Evolutionary conservation across 1,140 invertebrate genomes (phyloP).

Genomic region (Euglossa dilemma): DNA sequence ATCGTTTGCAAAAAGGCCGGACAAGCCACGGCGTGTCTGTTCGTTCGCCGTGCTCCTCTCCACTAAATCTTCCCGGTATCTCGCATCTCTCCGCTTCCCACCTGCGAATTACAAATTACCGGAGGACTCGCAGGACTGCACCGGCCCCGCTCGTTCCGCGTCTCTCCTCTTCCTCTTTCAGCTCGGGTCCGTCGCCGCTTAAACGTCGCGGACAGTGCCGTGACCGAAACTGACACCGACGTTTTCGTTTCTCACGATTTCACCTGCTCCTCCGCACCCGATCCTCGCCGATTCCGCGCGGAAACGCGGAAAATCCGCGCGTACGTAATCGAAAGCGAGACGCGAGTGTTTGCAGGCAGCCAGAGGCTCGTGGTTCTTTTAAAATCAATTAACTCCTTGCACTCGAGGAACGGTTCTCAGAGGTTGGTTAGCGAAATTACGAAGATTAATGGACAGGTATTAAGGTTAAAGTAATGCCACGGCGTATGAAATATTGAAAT

Average conservation of each 20-base stretch:
- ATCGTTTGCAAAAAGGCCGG: constrained; percentile 61
- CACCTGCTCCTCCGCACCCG: neutral
- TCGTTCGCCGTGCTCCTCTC: constrained; percentile 62
- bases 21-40: constrained; percentile 64
- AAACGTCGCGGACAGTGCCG: constrained; percentile 40
- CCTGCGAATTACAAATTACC: constrained; percentile 80
- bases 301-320: neutral
- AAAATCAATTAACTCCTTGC: too few relatives aligned
- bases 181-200: constrained; percentile 37
- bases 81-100: constrained; percentile 78
- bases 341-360: too few relatives aligned
- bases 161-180: constrained; percentile 36
- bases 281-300: neutral
- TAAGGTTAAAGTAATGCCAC: too few relatives aligned
- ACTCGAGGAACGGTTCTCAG: too few relatives aligned
- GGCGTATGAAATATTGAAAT: too few relatives aligned
- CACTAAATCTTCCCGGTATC: constrained; percentile 77
- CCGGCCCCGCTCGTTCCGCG: constrained; percentile 60
- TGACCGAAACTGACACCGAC: constrained; percentile 49
- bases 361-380: too few relatives aligned
- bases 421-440: too few relatives aligned
- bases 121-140: constrained; percentile 71
- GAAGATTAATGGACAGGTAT: too few relatives aligned
- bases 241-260: constrained; percentile 22
- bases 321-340: neutral